These are phyloP conservation scores for Lathamus discolor DNA, from an alignment of 2,113 vertebrate genomes.

Conservation along the genomic window DNA sequence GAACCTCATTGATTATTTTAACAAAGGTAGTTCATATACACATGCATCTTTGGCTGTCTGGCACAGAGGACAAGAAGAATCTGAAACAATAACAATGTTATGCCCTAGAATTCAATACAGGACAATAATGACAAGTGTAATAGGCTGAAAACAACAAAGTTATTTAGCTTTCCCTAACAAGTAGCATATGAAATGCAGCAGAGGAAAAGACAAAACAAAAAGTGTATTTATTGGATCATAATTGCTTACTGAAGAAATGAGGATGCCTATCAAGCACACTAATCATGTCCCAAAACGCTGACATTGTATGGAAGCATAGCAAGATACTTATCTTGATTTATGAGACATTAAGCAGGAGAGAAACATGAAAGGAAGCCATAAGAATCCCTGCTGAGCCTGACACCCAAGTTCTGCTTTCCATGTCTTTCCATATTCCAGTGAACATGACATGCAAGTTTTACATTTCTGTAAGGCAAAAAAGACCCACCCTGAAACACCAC, in stretches of 20 bases:
- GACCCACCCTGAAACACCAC: neutral
- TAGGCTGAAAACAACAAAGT: neutral
- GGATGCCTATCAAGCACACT: neutral
- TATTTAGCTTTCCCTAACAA: neutral
- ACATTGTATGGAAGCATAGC: neutral
- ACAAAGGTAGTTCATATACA: slow-evolving; percentile 34
- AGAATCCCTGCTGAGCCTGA: neutral
- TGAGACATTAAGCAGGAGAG: neutral
- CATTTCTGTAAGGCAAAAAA: neutral
- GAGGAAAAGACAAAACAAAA: neutral
- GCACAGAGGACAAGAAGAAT: neutral
- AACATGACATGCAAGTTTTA: neutral
- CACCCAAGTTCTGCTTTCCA: neutral
- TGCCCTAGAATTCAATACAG: neutral
- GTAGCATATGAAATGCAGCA: neutral
- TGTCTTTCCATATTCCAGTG: neutral
- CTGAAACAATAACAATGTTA: neutral
- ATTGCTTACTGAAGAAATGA: neutral
- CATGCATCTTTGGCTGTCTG: neutral
- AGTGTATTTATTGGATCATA: neutral
- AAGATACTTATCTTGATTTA: neutral
- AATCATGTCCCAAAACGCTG: neutral
- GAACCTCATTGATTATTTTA: slow-evolving; percentile 25
- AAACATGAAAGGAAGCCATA: neutral
- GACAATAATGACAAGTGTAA: neutral